Conservation (phyloP, 2,113 vertebrate genomes). For the Morphnarchus princeps region DNA sequence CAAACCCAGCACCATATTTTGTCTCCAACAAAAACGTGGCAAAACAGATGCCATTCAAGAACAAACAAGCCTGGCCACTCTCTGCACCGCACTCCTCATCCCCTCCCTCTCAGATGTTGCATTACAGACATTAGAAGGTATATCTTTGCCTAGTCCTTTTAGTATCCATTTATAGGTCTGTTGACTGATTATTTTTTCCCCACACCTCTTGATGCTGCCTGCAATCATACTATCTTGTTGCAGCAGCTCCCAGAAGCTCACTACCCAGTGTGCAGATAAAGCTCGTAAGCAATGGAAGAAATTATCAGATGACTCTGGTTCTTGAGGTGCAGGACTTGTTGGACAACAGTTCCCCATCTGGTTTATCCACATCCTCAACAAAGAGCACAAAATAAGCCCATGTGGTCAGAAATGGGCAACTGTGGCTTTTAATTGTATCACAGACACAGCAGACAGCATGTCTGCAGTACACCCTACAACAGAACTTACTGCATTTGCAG, state of each 20-base stretch:
- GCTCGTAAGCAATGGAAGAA: accelerated
- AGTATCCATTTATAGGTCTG: background rate
- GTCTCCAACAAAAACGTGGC: background rate
- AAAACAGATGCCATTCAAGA: background rate
- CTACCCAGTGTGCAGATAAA: background rate
- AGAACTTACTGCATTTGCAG: background rate
- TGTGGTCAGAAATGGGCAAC: accelerated
- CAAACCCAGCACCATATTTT: background rate
- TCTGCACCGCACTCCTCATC: background rate
- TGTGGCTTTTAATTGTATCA: background rate
- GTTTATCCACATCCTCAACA: background rate
- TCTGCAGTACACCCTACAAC: background rate
- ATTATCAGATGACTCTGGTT: background rate
- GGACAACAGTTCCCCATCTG: background rate
- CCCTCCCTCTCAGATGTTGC: background rate
- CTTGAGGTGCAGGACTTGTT: background rate
- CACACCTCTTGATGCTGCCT: background rate
- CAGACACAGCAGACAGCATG: background rate
- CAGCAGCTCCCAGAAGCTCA: background rate
- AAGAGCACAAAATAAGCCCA: background rate
- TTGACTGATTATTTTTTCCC: background rate
- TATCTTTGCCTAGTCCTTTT: background rate
- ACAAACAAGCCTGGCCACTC: background rate
- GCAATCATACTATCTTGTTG: background rate
- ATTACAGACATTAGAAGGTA: background rate